phyloP scores from a whole-genome alignment of 1,140 invertebrate species.

The Linepithema humile region DNA sequence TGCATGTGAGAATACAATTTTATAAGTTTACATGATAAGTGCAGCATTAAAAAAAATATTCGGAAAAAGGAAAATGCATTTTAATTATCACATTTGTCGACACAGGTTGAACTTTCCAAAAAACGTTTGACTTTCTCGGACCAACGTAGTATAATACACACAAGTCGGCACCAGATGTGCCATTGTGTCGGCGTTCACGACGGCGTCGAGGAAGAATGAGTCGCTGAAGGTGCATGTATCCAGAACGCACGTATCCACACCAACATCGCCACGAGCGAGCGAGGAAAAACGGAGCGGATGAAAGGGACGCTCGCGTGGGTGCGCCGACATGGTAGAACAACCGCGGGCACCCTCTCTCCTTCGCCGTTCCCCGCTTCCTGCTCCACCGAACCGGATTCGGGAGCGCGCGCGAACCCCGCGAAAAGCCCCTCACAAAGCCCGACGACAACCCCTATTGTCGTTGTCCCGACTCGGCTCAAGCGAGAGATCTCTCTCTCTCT shows the following conservation, averaged over 20 bases:
- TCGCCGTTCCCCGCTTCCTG: conserved; percentile 24
- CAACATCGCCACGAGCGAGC: conserved; percentile 14
- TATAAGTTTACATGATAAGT: too few relatives aligned
- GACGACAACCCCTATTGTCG: conserved; percentile 77
- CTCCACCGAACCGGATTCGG: conserved; percentile 41
- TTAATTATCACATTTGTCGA: background rate
- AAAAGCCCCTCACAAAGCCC: conserved; percentile 67
- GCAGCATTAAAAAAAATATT: too few relatives aligned
- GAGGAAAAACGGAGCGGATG: conserved; percentile 31
- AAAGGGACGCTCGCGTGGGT: conserved; percentile 72
- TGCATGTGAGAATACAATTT: too few relatives aligned
- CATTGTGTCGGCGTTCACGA: conserved; percentile 54
- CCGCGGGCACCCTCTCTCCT: conserved; percentile 22
- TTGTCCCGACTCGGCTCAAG: conserved; percentile 51
- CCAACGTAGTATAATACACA: conserved; percentile 38
- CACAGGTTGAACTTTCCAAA: background rate
- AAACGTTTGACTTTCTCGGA: conserved; percentile 44
- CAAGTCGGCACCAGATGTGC: conserved; percentile 63
- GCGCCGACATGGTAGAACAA: conserved; percentile 71
- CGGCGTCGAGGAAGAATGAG: conserved; percentile 22
- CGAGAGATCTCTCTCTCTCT: conserved; percentile 53
- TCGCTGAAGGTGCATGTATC: conserved; percentile 11
- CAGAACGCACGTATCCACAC: conserved; percentile 10
- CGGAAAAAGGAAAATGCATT: too few relatives aligned
- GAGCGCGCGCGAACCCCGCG: conserved; percentile 38